Evolutionary conservation across 2,797 vertebrate genomes (phyloP).

Genomic region (Tapera naevia): DNA sequence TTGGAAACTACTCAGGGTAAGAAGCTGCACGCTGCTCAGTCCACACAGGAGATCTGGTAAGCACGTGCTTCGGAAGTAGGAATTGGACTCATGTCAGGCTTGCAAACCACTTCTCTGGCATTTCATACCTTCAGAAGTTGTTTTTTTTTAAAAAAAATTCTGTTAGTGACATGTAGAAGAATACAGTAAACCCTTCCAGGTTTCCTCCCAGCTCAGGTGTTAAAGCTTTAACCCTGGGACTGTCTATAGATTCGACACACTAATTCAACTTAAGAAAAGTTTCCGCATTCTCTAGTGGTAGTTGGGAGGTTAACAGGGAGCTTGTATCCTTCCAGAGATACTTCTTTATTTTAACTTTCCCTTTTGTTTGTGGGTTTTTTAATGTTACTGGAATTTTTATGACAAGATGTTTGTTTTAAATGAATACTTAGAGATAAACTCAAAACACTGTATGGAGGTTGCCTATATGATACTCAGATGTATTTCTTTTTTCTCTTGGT

Average conservation of each 20-base stretch:
- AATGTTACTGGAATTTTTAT: neutral
- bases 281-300: neutral
- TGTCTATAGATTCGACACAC: neutral
- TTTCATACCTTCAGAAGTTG: neutral
- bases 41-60: slow-evolving; percentile 90
- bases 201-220: neutral
- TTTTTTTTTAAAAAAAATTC: neutral
- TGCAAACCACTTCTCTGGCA: neutral
- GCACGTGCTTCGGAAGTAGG: neutral
- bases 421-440: neutral
- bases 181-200: neutral
- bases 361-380: neutral
- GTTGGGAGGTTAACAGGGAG: neutral
- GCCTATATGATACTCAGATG: neutral
- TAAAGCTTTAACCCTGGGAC: neutral
- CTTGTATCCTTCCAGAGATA: neutral
- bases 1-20: slow-evolving; percentile 91
- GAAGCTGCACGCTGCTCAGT: slow-evolving; percentile 89
- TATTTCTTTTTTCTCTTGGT: neutral
- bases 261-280: neutral
- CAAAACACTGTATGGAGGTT: neutral
- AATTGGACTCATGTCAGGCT: neutral
- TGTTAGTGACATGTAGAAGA: neutral
- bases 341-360: neutral
- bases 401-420: neutral